phyloP scores from a whole-genome alignment of 2,888 invertebrate species.

The Mechanitis mazaeus region DNA sequence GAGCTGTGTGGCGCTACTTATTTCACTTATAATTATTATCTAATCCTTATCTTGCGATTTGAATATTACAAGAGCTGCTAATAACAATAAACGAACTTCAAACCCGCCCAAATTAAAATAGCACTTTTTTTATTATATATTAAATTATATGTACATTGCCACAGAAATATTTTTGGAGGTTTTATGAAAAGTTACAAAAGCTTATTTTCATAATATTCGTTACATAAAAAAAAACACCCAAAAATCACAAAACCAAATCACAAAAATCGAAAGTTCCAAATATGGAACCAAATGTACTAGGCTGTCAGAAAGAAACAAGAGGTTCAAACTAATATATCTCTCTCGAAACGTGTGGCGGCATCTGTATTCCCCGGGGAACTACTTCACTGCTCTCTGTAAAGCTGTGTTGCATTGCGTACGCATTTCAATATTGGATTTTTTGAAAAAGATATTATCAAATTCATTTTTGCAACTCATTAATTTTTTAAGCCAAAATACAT shows the following conservation, averaged over 20 bases:
- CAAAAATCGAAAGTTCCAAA: conserved; percentile 57
- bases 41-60: conserved; percentile 7
- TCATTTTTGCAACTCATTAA: too few relatives aligned
- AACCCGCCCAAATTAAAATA: neutral
- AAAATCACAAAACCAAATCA: neutral
- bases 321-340: conserved; percentile 22
- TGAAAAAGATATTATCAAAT: too few relatives aligned
- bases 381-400: too few relatives aligned
- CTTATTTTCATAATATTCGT: too few relatives aligned
- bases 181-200: neutral
- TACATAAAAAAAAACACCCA: conserved; percentile 2
- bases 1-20: conserved; percentile 22
- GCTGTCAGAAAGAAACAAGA: conserved; percentile 43
- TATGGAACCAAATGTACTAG: conserved; percentile 66
- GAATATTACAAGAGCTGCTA: conserved; percentile 6
- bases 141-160: too few relatives aligned
- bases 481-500: too few relatives aligned
- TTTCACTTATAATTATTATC: conserved; percentile 11
- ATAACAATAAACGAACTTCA: conserved; percentile 2
- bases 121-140: too few relatives aligned
- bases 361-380: too few relatives aligned
- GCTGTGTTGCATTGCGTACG: too few relatives aligned
- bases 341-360: neutral
- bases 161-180: too few relatives aligned
- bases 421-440: too few relatives aligned